These are phyloP conservation scores for Cephus sareptanus DNA, from an alignment of 2,888 invertebrate species.

Conservation along the genomic window DNA sequence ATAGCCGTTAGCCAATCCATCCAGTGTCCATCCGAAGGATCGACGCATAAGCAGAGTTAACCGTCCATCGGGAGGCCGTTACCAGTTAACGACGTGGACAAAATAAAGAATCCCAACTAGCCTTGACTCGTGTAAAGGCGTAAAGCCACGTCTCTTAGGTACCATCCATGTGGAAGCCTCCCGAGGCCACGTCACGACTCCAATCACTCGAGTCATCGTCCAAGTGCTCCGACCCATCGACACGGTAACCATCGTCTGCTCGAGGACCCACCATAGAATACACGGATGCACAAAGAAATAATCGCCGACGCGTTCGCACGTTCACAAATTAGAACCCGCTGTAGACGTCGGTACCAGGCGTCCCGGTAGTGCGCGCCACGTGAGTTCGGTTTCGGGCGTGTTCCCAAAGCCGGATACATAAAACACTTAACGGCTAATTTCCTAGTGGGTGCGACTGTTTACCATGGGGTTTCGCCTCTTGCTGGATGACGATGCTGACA, in stretches of 20 bases:
- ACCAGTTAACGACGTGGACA: slow-evolving; percentile 24
- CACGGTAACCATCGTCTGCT: neutral
- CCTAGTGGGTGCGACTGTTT: slow-evolving; percentile 41
- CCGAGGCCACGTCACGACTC: neutral
- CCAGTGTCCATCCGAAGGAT: neutral
- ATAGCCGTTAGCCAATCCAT: slow-evolving; percentile 1
- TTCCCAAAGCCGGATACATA: slow-evolving; percentile 50
- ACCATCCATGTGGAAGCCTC: neutral
- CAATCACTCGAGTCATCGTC: neutral
- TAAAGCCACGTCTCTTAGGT: neutral
- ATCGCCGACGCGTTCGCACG: slow-evolving; percentile 14
- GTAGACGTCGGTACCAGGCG: slow-evolving; percentile 4
- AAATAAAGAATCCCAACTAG: slow-evolving; percentile 2
- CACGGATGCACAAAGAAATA: neutral
- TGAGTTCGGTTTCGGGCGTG: slow-evolving; percentile 30
- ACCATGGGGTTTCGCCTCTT: slow-evolving; percentile 19
- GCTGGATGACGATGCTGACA: neutral
- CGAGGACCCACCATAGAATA: neutral
- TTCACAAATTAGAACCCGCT: slow-evolving; percentile 23
- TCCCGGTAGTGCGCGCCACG: slow-evolving; percentile 26
- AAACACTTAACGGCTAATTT: slow-evolving; percentile 60
- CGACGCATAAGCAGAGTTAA: neutral
- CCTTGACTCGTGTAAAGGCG: neutral
- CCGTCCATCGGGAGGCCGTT: slow-evolving; percentile 19
- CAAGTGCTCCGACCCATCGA: neutral